These are phyloP conservation scores for Xestoiulus laeticollis DNA, from an alignment of 2,888 invertebrate species.

Conservation along the genomic window DNA sequence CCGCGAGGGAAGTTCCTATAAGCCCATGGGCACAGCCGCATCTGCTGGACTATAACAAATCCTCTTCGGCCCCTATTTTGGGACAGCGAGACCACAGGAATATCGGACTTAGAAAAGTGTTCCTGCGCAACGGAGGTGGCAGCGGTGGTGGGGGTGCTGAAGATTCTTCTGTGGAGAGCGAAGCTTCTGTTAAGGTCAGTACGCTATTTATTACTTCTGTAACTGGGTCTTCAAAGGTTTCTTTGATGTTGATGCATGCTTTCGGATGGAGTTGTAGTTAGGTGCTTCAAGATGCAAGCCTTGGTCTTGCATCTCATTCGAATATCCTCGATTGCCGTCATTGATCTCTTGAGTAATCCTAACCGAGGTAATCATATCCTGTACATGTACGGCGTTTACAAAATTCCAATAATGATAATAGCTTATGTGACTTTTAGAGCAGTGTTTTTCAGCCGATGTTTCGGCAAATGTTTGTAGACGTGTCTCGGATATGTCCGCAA, in stretches of 20 bases:
- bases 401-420: too few relatives aligned
- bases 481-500: too few relatives aligned
- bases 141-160: neutral
- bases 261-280: too few relatives aligned
- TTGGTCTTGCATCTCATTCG: too few relatives aligned
- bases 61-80: slow-evolving; percentile 21
- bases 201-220: neutral
- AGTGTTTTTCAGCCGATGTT: too few relatives aligned
- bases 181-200: slow-evolving; percentile 6
- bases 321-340: too few relatives aligned
- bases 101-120: neutral
- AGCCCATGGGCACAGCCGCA: neutral
- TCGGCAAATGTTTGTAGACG: too few relatives aligned
- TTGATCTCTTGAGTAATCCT: too few relatives aligned
- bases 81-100: neutral
- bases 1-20: neutral
- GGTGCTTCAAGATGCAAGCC: too few relatives aligned
- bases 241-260: neutral
- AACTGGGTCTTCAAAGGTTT: neutral
- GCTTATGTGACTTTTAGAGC: too few relatives aligned
- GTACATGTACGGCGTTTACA: too few relatives aligned
- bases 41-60: slow-evolving; percentile 25
- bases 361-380: too few relatives aligned
- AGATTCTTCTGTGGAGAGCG: neutral
- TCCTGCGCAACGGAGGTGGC: neutral